phyloP scores from a whole-genome alignment of 2,888 invertebrate species.

The Archips crataeganus region DNA sequence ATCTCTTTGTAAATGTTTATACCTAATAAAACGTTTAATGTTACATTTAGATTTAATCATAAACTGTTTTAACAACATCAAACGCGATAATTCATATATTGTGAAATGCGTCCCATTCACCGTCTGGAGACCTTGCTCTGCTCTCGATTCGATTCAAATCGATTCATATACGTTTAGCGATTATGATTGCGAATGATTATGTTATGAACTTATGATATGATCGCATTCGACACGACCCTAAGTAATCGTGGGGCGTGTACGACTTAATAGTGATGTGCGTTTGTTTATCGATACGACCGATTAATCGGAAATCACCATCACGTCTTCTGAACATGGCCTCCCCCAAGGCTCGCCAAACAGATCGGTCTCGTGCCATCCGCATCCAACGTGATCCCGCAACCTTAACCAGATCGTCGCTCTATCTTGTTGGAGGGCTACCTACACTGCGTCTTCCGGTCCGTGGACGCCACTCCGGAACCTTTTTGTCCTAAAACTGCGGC shows the following conservation, averaged over 20 bases:
- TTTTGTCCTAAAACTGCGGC: no score
- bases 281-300: constrained; percentile 3
- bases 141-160: constrained; percentile 6
- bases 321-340: no score
- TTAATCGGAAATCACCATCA: no score
- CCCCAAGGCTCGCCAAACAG: no score
- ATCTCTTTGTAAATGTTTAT: no score
- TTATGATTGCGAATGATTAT: constrained; percentile 21
- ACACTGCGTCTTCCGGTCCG: no score
- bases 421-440: no score
- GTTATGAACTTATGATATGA: constrained; percentile 7
- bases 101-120: constrained; percentile 17
- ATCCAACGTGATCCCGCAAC: no score
- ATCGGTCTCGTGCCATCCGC: no score
- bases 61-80: background rate
- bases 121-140: constrained; percentile 9
- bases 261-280: constrained; percentile 12
- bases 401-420: no score
- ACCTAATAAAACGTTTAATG: no score
- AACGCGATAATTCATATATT: background rate
- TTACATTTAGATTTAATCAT: background rate
- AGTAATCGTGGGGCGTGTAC: constrained; percentile 1
- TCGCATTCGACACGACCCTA: constrained; percentile 1
- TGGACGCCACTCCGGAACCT: no score
- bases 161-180: constrained; percentile 10